Base-by-base conservation (phyloP, 1,140 invertebrate species). In the Apis laboriosa region DNA sequence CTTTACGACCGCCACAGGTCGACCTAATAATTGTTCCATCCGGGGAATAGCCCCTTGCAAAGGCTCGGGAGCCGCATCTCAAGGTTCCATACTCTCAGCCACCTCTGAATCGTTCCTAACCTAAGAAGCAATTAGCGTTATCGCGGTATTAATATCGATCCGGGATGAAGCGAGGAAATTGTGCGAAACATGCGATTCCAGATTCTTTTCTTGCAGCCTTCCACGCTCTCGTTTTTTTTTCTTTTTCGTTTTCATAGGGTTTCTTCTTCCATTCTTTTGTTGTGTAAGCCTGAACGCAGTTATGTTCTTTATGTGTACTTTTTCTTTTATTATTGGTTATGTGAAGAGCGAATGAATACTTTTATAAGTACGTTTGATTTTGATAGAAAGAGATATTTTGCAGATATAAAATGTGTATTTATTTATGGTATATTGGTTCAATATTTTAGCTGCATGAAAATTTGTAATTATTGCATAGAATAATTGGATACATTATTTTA, bases 81-180 rank as follows among this genome's bases (percentile, higher is more conserved):
- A 49, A 51, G 63, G 34, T 56, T 49, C 76, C n/a, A 56, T 0
- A 5, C 34, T 34, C 43, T 51, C 34, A 15, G 34, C 56, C 55
- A 24, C 15, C 68, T 21, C 76, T 73, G 43, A 84, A 80, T 84
- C 84, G 56, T 79, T 67, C 86, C 63, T 76, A 85, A 58, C 34
- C 78, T 73, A 72, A 76, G 63, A 77, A 76, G 79, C 89, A 89
- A 89, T 88, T 90, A 89, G 72, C 85, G 71, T 88, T 89, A 88
- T 88, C 86, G 77, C 64, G 83, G 80, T 88, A 89, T 89, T 90
- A 89, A 89, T 90, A 90, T 88, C 66, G 70, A 51, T 56, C 55
- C 58, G 58, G 15, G 15, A 24, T 21, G 17, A 56, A 70, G 28
- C 17, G 24, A 24, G 53, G 24, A 17, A 64, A 55, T 34, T 58